These are phyloP conservation scores for Acanthisitta chloris DNA, from an alignment of 2,113 vertebrate genomes.

Conservation along the genomic window DNA sequence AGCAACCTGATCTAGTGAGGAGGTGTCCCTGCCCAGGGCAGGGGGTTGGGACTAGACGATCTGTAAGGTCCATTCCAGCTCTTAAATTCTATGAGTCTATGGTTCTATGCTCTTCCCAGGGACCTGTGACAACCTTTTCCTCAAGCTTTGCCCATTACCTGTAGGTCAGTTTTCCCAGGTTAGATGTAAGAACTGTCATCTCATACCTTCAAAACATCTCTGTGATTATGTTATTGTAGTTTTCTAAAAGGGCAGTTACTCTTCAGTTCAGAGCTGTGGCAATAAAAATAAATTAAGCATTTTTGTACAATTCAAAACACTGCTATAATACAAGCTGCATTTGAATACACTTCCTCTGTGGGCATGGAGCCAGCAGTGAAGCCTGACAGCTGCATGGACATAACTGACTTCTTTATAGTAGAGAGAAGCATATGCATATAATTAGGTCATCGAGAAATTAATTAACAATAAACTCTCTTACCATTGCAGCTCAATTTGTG, in stretches of 20 bases:
- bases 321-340: background rate
- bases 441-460: background rate
- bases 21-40: too few relatives aligned
- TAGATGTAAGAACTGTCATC: background rate
- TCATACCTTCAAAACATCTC: background rate
- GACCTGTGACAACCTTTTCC: background rate
- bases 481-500: background rate
- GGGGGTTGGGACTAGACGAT: too few relatives aligned
- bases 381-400: background rate
- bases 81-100: too few relatives aligned
- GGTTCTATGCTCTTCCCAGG: too few relatives aligned
- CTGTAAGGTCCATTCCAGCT: too few relatives aligned
- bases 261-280: background rate
- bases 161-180: background rate
- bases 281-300: constrained; percentile 43
- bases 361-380: background rate
- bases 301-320: background rate
- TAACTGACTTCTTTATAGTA: background rate
- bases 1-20: too few relatives aligned
- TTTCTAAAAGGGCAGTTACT: background rate
- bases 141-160: background rate
- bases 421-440: background rate
- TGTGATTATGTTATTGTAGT: background rate
- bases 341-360: background rate
- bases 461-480: background rate